Conservation (phyloP, 2,888 invertebrate genomes). For the Yponomeuta sedellus region DNA sequence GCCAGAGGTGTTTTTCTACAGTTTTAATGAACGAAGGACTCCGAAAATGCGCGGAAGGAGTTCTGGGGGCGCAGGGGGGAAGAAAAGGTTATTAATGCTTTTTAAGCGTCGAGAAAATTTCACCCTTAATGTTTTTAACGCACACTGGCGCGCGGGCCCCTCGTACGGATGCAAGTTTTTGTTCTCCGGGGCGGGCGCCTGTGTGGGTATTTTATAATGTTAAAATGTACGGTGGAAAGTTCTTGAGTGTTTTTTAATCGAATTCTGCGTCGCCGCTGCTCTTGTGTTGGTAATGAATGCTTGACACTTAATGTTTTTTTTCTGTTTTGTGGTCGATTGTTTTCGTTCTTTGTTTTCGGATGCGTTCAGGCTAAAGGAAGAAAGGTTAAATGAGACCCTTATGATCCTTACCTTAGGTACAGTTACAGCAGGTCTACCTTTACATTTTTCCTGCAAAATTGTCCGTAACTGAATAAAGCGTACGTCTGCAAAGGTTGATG, state of each 20-base stretch:
- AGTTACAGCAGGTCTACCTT: no score
- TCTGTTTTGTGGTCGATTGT: neutral
- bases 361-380: no score
- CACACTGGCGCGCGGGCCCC: constrained; percentile 2
- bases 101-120: constrained; percentile 66
- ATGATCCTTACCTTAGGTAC: no score
- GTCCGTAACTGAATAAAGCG: no score
- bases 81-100: constrained; percentile 68
- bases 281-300: neutral
- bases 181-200: constrained; percentile 19
- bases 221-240: constrained; percentile 14
- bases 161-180: constrained; percentile 29
- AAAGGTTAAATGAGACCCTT: no score
- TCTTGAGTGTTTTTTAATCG: constrained; percentile 33
- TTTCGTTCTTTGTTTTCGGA: neutral
- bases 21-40: constrained; percentile 72
- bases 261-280: constrained; percentile 16
- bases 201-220: constrained; percentile 16
- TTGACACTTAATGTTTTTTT: neutral
- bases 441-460: no score
- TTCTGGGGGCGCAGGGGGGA: constrained; percentile 46
- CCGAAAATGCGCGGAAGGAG: constrained; percentile 43
- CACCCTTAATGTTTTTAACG: constrained; percentile 45
- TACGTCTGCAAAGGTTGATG: no score
- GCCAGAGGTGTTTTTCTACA: constrained; percentile 69